Percentiles rank a stretch among this genome's conserved stretches.
Conservation (phyloP, 2,797 vertebrate species). For the Ispidina picta region DNA sequence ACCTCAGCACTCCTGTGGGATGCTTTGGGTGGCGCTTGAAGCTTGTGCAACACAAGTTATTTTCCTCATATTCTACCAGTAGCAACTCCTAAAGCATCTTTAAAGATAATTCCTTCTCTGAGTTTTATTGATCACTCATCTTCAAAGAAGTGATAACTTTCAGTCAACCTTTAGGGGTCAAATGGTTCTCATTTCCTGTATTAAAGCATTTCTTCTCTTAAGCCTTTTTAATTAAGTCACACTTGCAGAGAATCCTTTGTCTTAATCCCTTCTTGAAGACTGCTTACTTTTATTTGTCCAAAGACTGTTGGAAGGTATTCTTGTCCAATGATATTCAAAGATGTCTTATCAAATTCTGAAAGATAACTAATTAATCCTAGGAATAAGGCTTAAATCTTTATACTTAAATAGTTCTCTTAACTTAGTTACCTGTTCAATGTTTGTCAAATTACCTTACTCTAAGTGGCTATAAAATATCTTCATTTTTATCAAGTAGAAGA, state of each 20-base stretch:
- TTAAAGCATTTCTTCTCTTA: slow-evolving; percentile 6
- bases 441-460: background rate
- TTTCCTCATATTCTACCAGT: background rate
- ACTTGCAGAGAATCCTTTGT: background rate
- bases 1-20: background rate
- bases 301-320: background rate
- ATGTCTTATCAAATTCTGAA: background rate
- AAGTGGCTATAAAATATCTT: background rate
- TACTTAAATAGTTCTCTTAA: background rate
- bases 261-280: slow-evolving; percentile 21
- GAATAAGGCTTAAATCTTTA: background rate
- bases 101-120: background rate
- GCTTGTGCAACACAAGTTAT: background rate
- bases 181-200: background rate
- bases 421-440: background rate
- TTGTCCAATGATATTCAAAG: background rate
- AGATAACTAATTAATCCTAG: background rate
- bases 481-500: background rate
- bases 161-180: slow-evolving; percentile 4
- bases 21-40: background rate
- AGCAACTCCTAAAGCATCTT: background rate
- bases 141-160: slow-evolving; percentile 46
- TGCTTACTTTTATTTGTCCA: background rate
- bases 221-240: slow-evolving; percentile 38
- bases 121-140: slow-evolving; percentile 25